Evolutionary conservation across 2,888 invertebrate species (phyloP), one percentile per base, ranked within the genome.

Genomic region (Epirrhoe alternata): DNA sequence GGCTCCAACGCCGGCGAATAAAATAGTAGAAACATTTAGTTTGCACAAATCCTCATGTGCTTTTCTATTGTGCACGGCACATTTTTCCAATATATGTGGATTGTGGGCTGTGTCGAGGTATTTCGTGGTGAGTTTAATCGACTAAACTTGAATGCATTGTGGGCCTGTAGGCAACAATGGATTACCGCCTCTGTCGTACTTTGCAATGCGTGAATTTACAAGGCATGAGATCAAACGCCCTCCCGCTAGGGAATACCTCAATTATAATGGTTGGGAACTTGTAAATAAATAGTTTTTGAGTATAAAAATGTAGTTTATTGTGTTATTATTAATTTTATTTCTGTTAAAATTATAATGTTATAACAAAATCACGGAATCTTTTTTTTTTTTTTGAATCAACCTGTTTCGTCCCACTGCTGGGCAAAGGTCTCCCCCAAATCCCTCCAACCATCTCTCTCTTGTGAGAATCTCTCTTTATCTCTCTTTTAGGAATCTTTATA

Each of bases 91-190:
- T 81, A 80, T 80, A 61, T 61, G 53, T 81, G 47, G 16, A 47
- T 42, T 16, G 47, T 47, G 81, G 80, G 75, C 79, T 82, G 76
- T 83, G 81, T 82, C 82, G 79, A 81, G 81, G 77, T 82, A 81
- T 84, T 86, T 80, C 79, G 81, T 79, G 81, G 75, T 72, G 73
- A 77, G 81, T 83, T 87, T 83, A 86, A 87, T 86, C 86, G 87
- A 86, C 82, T 86, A 82, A 83, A 80, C 84, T 83, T 75, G 76
- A 81, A 81, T 76, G 82, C 80, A 83, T 86, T 85, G 86, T 83
- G 75, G 77, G 74, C 74, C 66, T 72, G 74, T 76, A 74, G 71
- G 76, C 74, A 82, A 83, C 85, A 87, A 86, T 84, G 78, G 85
- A 84, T 86, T 80, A 83, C 82, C 75, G 77, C 76, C 74, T 73